A percentile compares a stretch with the other conserved stretches of the same genome.
Conservation (phyloP, 2,113 vertebrate species). For the Megaptera novaeangliae region DNA sequence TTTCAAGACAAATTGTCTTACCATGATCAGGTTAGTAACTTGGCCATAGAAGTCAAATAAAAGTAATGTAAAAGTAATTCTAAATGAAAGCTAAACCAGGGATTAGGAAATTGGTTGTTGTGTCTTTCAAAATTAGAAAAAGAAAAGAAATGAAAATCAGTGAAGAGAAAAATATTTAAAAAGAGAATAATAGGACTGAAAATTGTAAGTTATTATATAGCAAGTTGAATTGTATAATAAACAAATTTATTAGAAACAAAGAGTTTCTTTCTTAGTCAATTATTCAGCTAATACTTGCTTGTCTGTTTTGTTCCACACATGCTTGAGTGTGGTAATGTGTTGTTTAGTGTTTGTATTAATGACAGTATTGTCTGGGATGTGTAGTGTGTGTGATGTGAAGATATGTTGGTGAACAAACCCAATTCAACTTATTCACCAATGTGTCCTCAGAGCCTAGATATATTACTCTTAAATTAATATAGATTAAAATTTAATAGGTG, state of each 20-base stretch:
- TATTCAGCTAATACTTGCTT: not conserved
- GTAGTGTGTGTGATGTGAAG: not conserved
- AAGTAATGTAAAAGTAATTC: not conserved
- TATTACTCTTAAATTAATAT: not conserved
- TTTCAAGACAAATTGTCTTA: not conserved
- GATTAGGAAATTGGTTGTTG: not conserved
- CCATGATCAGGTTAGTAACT: not conserved
- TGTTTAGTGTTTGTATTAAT: not conserved
- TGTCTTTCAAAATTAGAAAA: not conserved
- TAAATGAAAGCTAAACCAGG: not conserved
- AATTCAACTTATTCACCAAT: not conserved
- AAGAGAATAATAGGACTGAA: not conserved
- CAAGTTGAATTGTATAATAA: not conserved
- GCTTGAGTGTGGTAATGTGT: not conserved
- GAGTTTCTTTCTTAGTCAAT: not conserved
- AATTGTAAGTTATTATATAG: not conserved
- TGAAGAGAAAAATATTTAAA: not conserved
- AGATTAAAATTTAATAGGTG: not conserved
- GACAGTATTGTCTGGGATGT: not conserved
- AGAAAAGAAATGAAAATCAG: not conserved
- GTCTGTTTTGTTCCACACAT: not conserved
- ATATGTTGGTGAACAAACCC: not conserved
- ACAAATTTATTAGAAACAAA: not conserved
- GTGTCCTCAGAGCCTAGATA: not conserved
- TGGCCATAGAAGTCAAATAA: not conserved